phyloP scores from a whole-genome alignment of 2,113 vertebrate genomes.

The Boleophthalmus pectinirostris region DNA sequence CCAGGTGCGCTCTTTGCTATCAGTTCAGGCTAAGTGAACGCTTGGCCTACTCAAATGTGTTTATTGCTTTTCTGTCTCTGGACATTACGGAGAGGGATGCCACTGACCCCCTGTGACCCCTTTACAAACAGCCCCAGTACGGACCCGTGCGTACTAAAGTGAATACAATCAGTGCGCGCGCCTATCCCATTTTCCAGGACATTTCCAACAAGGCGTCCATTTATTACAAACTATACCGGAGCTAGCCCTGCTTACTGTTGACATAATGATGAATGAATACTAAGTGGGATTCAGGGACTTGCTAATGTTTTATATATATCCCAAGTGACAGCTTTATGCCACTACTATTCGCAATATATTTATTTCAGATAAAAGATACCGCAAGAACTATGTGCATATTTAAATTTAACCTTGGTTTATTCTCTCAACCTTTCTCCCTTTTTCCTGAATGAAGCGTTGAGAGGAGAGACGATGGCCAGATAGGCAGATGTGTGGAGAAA shows the following conservation, averaged over 20 bases:
- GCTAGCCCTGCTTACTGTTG: slow-evolving; percentile 6
- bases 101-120: slow-evolving; percentile 47
- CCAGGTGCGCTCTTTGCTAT: slow-evolving; percentile 11
- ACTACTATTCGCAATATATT: slow-evolving; percentile 40
- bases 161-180: slow-evolving; percentile 39
- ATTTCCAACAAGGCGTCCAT: neutral
- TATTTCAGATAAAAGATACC: slow-evolving; percentile 51
- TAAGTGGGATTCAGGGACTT: slow-evolving; percentile 17
- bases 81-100: slow-evolving; percentile 27
- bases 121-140: slow-evolving; percentile 28
- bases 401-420: slow-evolving; percentile 61
- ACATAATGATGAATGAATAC: slow-evolving; percentile 37
- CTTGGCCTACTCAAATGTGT: slow-evolving; percentile 24
- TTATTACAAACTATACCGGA: slow-evolving; percentile 13
- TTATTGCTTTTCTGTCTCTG: slow-evolving; percentile 62
- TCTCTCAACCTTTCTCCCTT: neutral
- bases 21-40: slow-evolving; percentile 7
- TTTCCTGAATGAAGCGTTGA: slow-evolving; percentile 21
- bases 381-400: slow-evolving; percentile 20
- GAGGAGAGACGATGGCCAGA: slow-evolving; percentile 46
- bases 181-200: slow-evolving; percentile 21
- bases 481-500: slow-evolving; percentile 54
- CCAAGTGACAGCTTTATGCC: slow-evolving; percentile 29
- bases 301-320: neutral
- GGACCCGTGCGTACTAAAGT: slow-evolving; percentile 25